A percentile compares a stretch with the other conserved stretches of the same genome.
phyloP scores from a whole-genome alignment of 2,113 vertebrate species.

The Bombycilla garrulus region DNA sequence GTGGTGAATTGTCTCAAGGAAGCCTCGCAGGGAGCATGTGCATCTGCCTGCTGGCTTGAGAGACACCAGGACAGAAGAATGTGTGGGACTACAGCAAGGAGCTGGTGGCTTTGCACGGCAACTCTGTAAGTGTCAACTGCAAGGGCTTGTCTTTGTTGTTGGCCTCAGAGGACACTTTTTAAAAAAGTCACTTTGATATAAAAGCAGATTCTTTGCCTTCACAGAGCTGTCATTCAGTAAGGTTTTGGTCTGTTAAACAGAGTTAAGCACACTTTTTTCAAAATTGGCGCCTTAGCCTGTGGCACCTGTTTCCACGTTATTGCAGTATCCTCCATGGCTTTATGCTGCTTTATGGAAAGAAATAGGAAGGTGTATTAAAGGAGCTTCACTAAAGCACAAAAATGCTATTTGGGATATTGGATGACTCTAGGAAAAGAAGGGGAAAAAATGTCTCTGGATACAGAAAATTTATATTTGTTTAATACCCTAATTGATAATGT shows the following conservation, averaged over 20 bases:
- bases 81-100: background rate
- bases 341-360: background rate
- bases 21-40: fast-evolving
- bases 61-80: background rate
- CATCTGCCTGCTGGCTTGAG: background rate
- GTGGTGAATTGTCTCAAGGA: background rate
- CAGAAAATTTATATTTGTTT: background rate
- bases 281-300: background rate
- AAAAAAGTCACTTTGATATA: background rate
- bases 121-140: background rate
- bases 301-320: background rate
- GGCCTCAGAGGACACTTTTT: background rate
- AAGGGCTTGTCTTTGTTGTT: background rate
- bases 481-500: background rate
- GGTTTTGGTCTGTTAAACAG: background rate
- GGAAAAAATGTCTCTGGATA: background rate
- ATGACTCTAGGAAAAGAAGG: background rate
- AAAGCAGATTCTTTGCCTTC: background rate
- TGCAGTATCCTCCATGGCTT: background rate
- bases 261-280: background rate
- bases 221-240: background rate
- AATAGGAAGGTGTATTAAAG: background rate
- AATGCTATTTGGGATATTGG: background rate
- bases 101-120: background rate
- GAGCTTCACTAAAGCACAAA: background rate